Evolutionary conservation across 2,888 invertebrate species (phyloP).

Genomic region (Leistus spinibarbis): DNA sequence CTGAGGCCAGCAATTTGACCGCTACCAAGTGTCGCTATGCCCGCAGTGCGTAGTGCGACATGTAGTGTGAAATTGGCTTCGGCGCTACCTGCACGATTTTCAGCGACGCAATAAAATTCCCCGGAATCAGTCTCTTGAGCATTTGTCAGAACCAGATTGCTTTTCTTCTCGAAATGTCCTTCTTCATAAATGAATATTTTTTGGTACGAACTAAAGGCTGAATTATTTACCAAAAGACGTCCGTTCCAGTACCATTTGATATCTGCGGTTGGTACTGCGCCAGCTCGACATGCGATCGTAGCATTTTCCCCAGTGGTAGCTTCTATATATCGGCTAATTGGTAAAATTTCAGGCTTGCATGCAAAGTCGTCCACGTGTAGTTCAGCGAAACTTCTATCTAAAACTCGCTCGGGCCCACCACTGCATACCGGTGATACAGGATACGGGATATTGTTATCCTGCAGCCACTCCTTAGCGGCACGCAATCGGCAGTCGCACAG

Average conservation of each 20-base stretch:
- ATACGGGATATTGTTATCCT: conserved; percentile 75
- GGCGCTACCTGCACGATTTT: conserved; percentile 85
- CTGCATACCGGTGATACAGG: conserved; percentile 80
- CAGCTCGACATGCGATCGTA: conserved; percentile 80
- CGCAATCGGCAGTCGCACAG: conserved; percentile 84
- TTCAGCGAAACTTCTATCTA: conserved; percentile 76
- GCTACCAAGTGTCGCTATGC: conserved; percentile 80
- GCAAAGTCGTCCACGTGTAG: conserved; percentile 83
- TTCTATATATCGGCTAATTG: conserved; percentile 76
- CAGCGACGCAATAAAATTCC: conserved; percentile 88
- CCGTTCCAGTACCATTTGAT: conserved; percentile 91
- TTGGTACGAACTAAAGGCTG: conserved; percentile 78
- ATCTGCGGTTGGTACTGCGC: conserved; percentile 79
- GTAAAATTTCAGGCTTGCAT: conserved; percentile 80
- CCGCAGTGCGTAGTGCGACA: conserved; percentile 77
- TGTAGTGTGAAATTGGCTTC: conserved; percentile 89
- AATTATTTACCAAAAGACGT: conserved; percentile 75
- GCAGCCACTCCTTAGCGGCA: conserved; percentile 81
- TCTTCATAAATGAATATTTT: conserved; percentile 77
- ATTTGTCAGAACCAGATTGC: conserved; percentile 77
- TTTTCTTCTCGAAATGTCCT: conserved; percentile 76
- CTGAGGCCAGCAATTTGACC: conserved; percentile 87
- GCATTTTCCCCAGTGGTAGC: conserved; percentile 84
- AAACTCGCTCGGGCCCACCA: conserved; percentile 71
- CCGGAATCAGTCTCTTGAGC: conserved; percentile 83